Conservation (phyloP, 2,113 vertebrate genomes). For the Mus musculus region GRCm39 chrX:127065501-127066000, state of each 20-base stretch:
- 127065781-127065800: not conserved
- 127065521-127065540: not conserved
- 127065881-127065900: not conserved
- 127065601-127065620: not conserved
- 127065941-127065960: not conserved
- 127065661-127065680: not conserved
- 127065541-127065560: not conserved
- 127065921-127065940: not conserved
- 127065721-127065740: not conserved
- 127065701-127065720: not conserved
- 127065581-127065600: not conserved
- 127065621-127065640: not conserved
- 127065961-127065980: not conserved
- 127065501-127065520: not conserved
- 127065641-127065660: not conserved
- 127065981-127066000: too few relatives aligned
- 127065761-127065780: not conserved
- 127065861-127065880: not conserved
- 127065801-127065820: not conserved
- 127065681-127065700: not conserved
- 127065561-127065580: not conserved
- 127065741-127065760: not conserved
- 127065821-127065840: not conserved
- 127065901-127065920: not conserved
- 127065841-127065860: not conserved